Evolutionary conservation across 2,797 vertebrate genomes (phyloP), one percentile per base, ranked within the genome.

Genomic region (Liparis tanakae): DNA sequence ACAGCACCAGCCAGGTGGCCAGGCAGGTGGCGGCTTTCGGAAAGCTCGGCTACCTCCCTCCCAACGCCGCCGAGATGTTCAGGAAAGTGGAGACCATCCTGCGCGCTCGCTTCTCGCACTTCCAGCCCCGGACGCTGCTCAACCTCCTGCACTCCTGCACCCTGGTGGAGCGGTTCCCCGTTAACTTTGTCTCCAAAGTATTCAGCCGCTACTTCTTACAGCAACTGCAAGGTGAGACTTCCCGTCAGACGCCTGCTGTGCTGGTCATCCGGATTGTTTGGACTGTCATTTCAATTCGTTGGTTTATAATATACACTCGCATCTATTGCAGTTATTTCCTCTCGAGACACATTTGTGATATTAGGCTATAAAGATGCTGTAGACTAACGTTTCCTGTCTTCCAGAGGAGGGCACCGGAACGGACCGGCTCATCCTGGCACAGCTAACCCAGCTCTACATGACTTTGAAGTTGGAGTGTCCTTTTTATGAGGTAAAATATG

Each of bases 161-260:
- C 2, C 94, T 99, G 56, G 87, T 97, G 63, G 93, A 95, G 82
- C 90, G 94, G 53, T 97, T 96, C 39, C 98, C 97, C 0, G 90
- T 97, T n/a, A 99, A 99, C 77, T 98, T 96, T 60, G 88, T 97
- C 67, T 93, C 95, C 58, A 98, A 96, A 89, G 88, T 99, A 66
- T 98, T 98, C 90, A 96, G 91, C 80, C 94, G 93, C 2, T 95
- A 93, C 88, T 99, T 99, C 89, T 94, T 98, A 43, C 96, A 97
- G 39, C 91, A 93, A 48, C 88, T 99, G 33, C 95, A 97, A 94
- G 96, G 98, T 99, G 91, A 94, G 85, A 53, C 30, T 10, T 50
- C 51, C 15, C 1, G 17, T 18, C 2, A 37, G 33, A 50, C n/a
- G 13, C 18, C 43, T 54, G 17, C 5, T 7, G 3, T 25, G 1